Conservation (phyloP, 2,888 invertebrate genomes). For the Drosophila kuntzei region DNA sequence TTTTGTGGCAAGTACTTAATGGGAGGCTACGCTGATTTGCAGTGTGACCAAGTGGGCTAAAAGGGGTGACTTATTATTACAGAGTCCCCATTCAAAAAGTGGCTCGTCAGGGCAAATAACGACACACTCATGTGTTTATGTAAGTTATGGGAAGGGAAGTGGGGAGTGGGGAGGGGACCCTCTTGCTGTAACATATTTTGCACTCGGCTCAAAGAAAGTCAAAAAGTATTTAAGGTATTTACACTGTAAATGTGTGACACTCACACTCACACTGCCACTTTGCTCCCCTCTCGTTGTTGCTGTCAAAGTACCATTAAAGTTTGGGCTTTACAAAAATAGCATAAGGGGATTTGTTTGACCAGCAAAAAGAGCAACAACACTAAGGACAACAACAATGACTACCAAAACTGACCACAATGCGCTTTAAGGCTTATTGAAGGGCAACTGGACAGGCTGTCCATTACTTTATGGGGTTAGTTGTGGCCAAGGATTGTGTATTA, state of each 20-base stretch:
- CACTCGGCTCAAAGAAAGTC: slow-evolving; percentile 35
- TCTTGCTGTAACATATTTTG: slow-evolving; percentile 22
- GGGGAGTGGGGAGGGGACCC: background rate
- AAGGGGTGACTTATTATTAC: background rate
- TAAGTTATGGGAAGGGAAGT: background rate
- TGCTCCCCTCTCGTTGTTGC: background rate
- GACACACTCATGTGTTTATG: slow-evolving; percentile 18
- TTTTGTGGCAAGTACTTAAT: background rate
- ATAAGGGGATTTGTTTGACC: slow-evolving; percentile 34
- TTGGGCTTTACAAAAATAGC: slow-evolving; percentile 34
- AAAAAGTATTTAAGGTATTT: slow-evolving; percentile 56
- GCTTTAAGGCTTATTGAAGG: slow-evolving; percentile 67
- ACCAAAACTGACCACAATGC: slow-evolving; percentile 62
- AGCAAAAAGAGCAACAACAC: slow-evolving; percentile 15
- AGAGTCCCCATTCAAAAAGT: slow-evolving; percentile 9
- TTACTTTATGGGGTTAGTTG: slow-evolving; percentile 27
- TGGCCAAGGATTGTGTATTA: slow-evolving; percentile 43
- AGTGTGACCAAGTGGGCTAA: background rate
- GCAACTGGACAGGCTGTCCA: slow-evolving; percentile 16
- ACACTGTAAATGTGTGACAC: slow-evolving; percentile 36
- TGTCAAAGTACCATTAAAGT: slow-evolving; percentile 46
- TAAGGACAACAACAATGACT: slow-evolving; percentile 1
- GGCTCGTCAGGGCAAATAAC: slow-evolving; percentile 27
- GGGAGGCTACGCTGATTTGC: background rate
- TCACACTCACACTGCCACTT: slow-evolving; percentile 1